Base-by-base conservation (phyloP, 2,797 vertebrate genomes). In the Brotula barbata region DNA sequence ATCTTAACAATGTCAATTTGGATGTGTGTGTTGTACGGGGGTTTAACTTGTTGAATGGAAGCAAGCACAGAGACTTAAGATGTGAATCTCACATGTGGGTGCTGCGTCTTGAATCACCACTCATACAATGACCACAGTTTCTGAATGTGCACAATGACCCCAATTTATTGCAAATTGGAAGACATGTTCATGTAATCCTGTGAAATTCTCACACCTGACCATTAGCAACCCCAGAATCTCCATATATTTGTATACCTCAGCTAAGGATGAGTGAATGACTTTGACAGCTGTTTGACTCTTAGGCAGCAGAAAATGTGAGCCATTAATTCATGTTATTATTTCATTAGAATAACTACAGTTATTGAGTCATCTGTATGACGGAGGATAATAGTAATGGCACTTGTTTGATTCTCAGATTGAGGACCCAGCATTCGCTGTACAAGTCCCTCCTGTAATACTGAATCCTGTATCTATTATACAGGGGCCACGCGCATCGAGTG, bases 161-260 rank as follows among this genome's bases (percentile, higher is more conserved):
- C 71, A 69, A 73, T 80, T 80, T 78, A 82, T 78, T 80, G 58
- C 22, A 82, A 81, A 80, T 59, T 57, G 63, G 73, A 82, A 78
- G 61, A 81, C 68, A 68, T 48, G 39, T 71, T 79, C 7, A 62
- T 53, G 42, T 60, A 47, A 71, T 65, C 51, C 67, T 54, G 62
- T 49, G 53, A 64, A 77, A 65, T 10, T 16, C 44, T 53, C 54
- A 68, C 48, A 70, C 21, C 55, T 57, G 16, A 49, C 23, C 42
- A n/a, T 2, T 56, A 16, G 43, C 34, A 60, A 55, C 15, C 20
- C 19, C 42, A 68, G 12, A 53, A 40, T 51, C 54, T 62, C 44
- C n/a, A 25, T 68, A 39, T 45, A 59, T 60, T 49, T 54, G 19
- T 28, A n/a, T 51, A 64, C 8, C 42, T 58, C 43, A 46, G 44